Percentiles rank a stretch among this genome's conserved stretches.
These are phyloP conservation scores for Nephotettix cincticeps DNA, from an alignment of 1,140 invertebrate genomes.

Conservation along the genomic window DNA sequence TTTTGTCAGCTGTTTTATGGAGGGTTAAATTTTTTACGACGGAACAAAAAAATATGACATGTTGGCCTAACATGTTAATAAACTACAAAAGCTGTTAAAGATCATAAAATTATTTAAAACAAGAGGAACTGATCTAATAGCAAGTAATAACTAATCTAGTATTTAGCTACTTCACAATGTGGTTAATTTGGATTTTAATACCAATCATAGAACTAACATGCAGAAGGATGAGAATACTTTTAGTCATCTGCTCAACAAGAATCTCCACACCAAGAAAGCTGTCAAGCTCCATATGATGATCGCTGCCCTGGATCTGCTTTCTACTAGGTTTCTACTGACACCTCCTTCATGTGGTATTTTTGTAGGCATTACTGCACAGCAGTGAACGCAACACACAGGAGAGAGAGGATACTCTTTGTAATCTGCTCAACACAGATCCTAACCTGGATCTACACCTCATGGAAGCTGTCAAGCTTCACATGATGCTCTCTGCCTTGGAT, in stretches of 20 bases:
- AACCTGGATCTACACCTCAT: constrained; percentile 49
- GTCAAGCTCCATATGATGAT: constrained; percentile 54
- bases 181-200: too few species aligned
- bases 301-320: constrained; percentile 46
- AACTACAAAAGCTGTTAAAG: too few species aligned
- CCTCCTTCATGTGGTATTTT: neutral
- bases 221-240: constrained; percentile 45
- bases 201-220: too few species aligned
- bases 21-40: too few species aligned
- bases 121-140: too few species aligned
- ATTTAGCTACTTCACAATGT: too few species aligned
- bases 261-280: constrained; percentile 52
- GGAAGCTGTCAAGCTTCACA: constrained; percentile 55
- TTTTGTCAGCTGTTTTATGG: too few species aligned
- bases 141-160: too few species aligned
- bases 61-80: too few species aligned
- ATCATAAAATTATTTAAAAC: too few species aligned
- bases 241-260: constrained; percentile 48
- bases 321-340: constrained; percentile 38
- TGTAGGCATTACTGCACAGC: neutral
- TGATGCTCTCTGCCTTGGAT: constrained; percentile 49
- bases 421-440: constrained; percentile 49
- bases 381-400: constrained; percentile 34
- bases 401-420: constrained; percentile 43
- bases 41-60: too few species aligned